phyloP scores from a whole-genome alignment of 2,797 vertebrate species.

The Prunella strophiata region DNA sequence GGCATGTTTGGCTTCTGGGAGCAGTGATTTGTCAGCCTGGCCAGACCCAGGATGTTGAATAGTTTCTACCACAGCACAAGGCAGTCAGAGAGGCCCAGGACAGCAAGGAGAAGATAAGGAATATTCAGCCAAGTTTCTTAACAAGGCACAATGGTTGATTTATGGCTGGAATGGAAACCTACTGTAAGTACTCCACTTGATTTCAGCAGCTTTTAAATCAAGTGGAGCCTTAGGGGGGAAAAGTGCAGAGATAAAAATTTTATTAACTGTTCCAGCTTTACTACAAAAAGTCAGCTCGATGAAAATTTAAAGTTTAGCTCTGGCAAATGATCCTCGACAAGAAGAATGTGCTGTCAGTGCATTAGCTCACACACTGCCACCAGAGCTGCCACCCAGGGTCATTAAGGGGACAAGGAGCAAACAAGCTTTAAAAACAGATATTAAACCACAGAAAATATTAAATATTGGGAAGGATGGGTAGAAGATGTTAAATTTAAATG shows the following conservation, averaged over 20 bases:
- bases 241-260: slow-evolving; percentile 14
- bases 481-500: not conserved
- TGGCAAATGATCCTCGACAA: not conserved
- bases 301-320: not conserved
- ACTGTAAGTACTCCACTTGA: not conserved
- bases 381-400: not conserved
- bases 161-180: not conserved
- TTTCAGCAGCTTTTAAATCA: slow-evolving; percentile 56
- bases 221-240: not conserved
- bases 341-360: not conserved
- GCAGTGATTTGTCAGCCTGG: not conserved
- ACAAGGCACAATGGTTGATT: slow-evolving; percentile 10
- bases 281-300: not conserved
- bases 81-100: not conserved
- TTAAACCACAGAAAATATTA: not conserved
- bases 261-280: slow-evolving; percentile 11
- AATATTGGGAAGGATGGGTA: not conserved
- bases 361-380: not conserved
- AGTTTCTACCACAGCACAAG: not conserved
- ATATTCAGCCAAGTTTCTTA: not conserved
- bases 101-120: not conserved
- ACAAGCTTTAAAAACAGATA: not conserved
- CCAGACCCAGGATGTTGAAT: not conserved
- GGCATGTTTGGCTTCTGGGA: not conserved
- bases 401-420: not conserved